phyloP scores from a whole-genome alignment of 2,888 invertebrate species.

The Rugalucina vietnamica region DNA sequence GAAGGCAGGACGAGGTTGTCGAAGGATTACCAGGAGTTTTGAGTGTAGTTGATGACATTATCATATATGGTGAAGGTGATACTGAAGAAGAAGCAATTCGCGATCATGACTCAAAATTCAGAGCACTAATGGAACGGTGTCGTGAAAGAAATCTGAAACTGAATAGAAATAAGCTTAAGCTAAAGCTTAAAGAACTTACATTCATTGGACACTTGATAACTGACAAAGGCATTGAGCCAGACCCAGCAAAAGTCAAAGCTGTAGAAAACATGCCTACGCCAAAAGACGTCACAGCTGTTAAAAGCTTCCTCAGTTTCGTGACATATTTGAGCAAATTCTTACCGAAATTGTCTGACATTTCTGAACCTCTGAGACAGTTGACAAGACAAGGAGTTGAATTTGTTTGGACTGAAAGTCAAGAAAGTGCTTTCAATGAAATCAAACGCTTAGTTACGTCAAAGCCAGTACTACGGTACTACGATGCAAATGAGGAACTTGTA shows the following conservation, averaged over 20 bases:
- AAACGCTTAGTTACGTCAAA: constrained; percentile 18
- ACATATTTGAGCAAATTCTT: constrained; percentile 38
- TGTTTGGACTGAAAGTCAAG: constrained; percentile 40
- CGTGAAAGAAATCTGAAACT: constrained; percentile 53
- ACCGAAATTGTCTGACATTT: constrained; percentile 28
- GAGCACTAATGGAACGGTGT: constrained; percentile 31
- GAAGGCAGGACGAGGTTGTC: constrained; percentile 31
- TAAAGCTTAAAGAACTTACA: constrained; percentile 34
- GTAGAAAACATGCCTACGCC: constrained; percentile 52
- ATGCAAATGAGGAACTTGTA: neutral
- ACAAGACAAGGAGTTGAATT: constrained; percentile 25
- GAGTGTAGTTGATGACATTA: constrained; percentile 60
- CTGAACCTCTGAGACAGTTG: constrained; percentile 31
- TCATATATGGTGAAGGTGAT: constrained; percentile 45
- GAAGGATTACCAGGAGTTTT: constrained; percentile 50
- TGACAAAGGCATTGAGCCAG: constrained; percentile 46
- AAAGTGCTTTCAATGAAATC: neutral
- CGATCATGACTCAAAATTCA: constrained; percentile 52
- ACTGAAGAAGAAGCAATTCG: constrained; percentile 25
- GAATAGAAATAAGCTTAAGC: constrained; percentile 54
- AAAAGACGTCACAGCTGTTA: constrained; percentile 25
- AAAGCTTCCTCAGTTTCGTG: constrained; percentile 37
- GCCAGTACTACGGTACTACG: constrained; percentile 44
- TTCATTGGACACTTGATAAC: constrained; percentile 61
- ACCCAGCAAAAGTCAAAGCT: constrained; percentile 55